Evolutionary conservation across 2,113 vertebrate species (phyloP).

Genomic region (Lontra canadensis): DNA sequence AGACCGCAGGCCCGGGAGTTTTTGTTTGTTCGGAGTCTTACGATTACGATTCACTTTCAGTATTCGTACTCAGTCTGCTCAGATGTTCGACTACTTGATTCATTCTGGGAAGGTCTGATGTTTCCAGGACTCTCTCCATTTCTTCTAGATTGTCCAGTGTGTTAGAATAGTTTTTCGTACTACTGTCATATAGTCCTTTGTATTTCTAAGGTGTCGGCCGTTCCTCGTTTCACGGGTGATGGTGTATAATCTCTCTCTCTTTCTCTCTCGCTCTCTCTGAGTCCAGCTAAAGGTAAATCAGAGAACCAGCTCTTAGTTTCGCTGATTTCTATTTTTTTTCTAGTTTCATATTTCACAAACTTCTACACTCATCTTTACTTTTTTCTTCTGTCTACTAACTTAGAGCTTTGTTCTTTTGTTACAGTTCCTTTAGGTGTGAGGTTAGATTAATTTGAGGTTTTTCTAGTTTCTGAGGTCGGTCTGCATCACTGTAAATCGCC

Average conservation of each 20-base stretch:
- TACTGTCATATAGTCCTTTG: not conserved
- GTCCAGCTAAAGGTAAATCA: not conserved
- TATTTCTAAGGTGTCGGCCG: not conserved
- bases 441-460: not conserved
- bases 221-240: no score
- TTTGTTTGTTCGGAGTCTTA: not conserved
- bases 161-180: not conserved
- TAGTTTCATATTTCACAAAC: not conserved
- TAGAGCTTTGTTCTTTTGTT: not conserved
- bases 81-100: not conserved
- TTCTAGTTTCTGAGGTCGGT: not conserved
- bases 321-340: not conserved
- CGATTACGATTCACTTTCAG: not conserved
- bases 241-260: no score
- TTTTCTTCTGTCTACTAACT: not conserved
- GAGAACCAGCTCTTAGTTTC: not conserved
- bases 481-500: not conserved
- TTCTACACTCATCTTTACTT: not conserved
- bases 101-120: not conserved
- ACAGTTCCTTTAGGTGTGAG: not conserved
- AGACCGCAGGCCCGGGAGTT: not conserved
- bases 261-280: not conserved
- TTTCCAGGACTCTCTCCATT: not conserved
- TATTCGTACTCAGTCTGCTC: not conserved
- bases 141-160: not conserved